Percentiles rank a stretch among this genome's conserved stretches.
Conservation (phyloP, 2,888 invertebrate species). For the Morinoia aosen region DNA sequence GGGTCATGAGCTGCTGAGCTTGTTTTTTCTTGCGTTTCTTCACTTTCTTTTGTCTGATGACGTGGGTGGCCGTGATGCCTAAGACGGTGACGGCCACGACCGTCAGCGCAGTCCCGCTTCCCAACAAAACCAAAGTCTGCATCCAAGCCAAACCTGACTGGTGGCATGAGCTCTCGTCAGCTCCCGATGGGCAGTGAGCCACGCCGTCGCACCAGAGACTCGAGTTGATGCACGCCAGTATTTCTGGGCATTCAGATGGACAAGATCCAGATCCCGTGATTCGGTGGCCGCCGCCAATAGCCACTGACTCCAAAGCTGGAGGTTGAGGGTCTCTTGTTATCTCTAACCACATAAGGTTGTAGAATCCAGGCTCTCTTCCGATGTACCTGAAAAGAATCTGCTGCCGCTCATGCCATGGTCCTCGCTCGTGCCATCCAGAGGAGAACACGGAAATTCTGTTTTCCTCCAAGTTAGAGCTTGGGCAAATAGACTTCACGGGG, state of each 20-base stretch:
- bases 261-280: slow-evolving; percentile 68
- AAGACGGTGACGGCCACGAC: slow-evolving; percentile 58
- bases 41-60: slow-evolving; percentile 60
- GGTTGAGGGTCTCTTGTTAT: slow-evolving; percentile 75
- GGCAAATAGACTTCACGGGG: slow-evolving; percentile 79
- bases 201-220: slow-evolving; percentile 86
- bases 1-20: slow-evolving; percentile 64
- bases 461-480: slow-evolving; percentile 75
- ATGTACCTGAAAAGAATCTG: slow-evolving; percentile 84
- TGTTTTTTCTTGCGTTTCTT: slow-evolving; percentile 65
- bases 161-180: slow-evolving; percentile 76
- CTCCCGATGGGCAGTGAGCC: slow-evolving; percentile 85
- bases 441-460: slow-evolving; percentile 69
- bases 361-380: slow-evolving; percentile 80
- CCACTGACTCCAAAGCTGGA: slow-evolving; percentile 70
- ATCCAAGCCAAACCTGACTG: slow-evolving; percentile 63
- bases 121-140: slow-evolving; percentile 59
- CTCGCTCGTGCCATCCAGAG: slow-evolving; percentile 73
- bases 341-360: slow-evolving; percentile 84
- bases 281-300: slow-evolving; percentile 53
- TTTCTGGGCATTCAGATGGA: slow-evolving; percentile 65
- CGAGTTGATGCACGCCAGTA: slow-evolving; percentile 78
- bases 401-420: slow-evolving; percentile 75
- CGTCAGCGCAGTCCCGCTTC: slow-evolving; percentile 55
- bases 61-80: slow-evolving; percentile 58